Evolutionary conservation across 2,113 vertebrate genomes (phyloP).

Genomic region (Corapipo altera): DNA sequence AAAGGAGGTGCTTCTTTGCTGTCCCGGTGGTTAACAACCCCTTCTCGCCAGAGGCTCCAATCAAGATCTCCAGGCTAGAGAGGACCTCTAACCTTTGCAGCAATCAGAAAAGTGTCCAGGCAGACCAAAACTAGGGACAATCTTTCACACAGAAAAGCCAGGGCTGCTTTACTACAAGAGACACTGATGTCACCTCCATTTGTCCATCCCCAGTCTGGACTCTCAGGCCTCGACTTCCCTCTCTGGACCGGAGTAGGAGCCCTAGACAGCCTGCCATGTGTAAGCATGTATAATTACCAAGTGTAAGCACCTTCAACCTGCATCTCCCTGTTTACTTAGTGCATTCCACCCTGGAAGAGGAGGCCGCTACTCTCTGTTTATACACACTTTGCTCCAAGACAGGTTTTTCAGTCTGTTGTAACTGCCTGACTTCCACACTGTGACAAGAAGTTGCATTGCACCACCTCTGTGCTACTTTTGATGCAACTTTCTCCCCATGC

Average conservation of each 20-base stretch:
- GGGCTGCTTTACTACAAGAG: not conserved
- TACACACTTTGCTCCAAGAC: not conserved
- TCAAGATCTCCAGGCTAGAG: not conserved
- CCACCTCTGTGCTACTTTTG: not conserved
- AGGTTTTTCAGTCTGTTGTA: not conserved
- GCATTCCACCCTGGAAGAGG: not conserved
- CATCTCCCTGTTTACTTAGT: not conserved
- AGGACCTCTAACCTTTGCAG: not conserved
- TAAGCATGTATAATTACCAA: not conserved
- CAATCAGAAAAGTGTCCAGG: not conserved
- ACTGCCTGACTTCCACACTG: not conserved
- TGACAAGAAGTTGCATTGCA: not conserved
- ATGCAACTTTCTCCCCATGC: not conserved
- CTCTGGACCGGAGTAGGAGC: not conserved
- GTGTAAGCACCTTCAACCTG: not conserved
- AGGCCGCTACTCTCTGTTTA: not conserved
- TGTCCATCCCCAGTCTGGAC: not conserved
- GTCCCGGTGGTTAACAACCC: not conserved
- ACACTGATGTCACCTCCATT: not conserved
- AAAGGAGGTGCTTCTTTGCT: not conserved
- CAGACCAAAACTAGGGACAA: not conserved
- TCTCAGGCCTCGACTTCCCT: not conserved
- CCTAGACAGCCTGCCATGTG: not conserved
- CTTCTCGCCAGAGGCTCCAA: not conserved
- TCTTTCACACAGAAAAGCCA: not conserved